phyloP scores from a whole-genome alignment of 1,140 invertebrate species.

The Caenorhabditis inopinata region DNA sequence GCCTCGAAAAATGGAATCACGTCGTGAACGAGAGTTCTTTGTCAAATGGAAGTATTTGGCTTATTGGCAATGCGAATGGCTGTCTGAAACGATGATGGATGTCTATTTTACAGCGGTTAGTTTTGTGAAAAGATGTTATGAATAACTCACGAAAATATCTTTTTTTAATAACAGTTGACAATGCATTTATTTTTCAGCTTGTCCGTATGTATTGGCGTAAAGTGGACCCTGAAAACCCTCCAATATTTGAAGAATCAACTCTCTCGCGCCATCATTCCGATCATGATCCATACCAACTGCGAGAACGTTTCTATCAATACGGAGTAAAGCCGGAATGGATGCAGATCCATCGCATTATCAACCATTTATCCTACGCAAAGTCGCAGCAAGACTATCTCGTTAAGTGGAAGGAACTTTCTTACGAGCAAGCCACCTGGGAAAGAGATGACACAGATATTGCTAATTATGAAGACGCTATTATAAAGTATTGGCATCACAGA shows the following conservation, averaged over 20 bases:
- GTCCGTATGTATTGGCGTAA: constrained; percentile 90
- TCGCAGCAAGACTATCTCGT: constrained; percentile 78
- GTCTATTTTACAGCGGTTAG: constrained; percentile 77
- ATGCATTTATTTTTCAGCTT: constrained; percentile 72
- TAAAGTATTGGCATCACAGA: constrained; percentile 79
- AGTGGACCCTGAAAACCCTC: constrained; percentile 96
- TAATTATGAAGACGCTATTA: constrained; percentile 80
- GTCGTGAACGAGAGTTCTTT: constrained; percentile 85
- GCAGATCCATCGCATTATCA: constrained; percentile 87
- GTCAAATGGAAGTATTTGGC: constrained; percentile 95
- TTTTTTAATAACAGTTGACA: background rate
- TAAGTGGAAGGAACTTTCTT: constrained; percentile 97
- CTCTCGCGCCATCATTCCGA: constrained; percentile 51
- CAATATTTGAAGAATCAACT: constrained; percentile 76
- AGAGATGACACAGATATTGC: constrained; percentile 84
- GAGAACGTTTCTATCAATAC: constrained; percentile 72
- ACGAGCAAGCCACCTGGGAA: constrained; percentile 97
- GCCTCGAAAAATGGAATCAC: constrained; percentile 57
- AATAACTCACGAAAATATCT: no score
- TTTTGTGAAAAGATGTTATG: no score
- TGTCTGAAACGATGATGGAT: constrained; percentile 90
- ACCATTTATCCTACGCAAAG: constrained; percentile 72
- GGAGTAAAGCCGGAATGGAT: constrained; percentile 98
- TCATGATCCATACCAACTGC: constrained; percentile 66
- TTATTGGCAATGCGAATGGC: constrained; percentile 98